phyloP scores from a whole-genome alignment of 2,888 invertebrate species.

The Leucania comma region DNA sequence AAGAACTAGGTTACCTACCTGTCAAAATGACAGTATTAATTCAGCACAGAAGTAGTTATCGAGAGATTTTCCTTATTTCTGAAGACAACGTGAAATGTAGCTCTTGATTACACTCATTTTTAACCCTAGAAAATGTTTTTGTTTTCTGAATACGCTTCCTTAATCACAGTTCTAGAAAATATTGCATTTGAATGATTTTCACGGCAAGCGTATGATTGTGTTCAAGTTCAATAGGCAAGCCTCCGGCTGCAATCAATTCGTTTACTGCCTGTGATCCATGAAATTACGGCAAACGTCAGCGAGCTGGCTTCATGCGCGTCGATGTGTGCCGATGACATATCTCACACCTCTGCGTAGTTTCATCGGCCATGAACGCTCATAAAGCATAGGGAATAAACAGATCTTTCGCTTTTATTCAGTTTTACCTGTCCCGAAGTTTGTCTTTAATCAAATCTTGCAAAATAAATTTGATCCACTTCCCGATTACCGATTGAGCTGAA shows the following conservation, averaged over 20 bases:
- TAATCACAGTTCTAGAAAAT: neutral
- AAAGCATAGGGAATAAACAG: conserved; percentile 8
- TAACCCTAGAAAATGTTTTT: neutral
- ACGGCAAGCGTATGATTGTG: conserved; percentile 3
- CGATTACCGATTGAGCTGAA: no score
- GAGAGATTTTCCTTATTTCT: neutral
- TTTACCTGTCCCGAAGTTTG: no score
- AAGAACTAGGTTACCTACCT: conserved; percentile 23
- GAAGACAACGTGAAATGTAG: conserved; percentile 2
- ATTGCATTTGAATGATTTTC: conserved; percentile 11
- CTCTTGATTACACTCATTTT: neutral
- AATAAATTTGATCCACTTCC: no score
- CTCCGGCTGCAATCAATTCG: conserved; percentile 32
- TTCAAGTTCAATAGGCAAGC: conserved; percentile 25
- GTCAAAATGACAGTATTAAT: neutral
- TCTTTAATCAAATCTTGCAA: no score
- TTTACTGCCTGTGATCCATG: conserved; percentile 43
- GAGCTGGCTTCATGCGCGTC: conserved; percentile 42
- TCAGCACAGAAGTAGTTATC: neutral
- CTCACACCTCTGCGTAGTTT: conserved; percentile 45
- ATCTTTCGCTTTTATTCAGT: neutral
- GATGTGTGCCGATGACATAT: conserved; percentile 38
- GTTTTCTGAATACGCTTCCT: neutral
- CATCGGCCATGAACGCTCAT: conserved; percentile 6
- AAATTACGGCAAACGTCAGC: conserved; percentile 46